phyloP scores from a whole-genome alignment of 2,888 invertebrate genomes.

The Apoda limacodes region DNA sequence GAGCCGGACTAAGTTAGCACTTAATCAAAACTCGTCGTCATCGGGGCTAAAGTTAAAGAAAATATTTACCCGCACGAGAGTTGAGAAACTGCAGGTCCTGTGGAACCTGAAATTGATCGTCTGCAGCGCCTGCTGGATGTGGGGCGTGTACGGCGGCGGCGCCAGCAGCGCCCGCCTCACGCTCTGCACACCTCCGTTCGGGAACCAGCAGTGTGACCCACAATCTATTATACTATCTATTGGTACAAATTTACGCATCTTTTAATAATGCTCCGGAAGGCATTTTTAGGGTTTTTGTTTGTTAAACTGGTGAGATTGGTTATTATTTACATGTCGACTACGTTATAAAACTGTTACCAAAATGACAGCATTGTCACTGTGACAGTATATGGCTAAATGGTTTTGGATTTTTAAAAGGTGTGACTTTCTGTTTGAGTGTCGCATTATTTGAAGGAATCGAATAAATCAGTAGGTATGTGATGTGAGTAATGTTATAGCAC shows the following conservation, averaged over 20 bases:
- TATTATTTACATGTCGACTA: no score
- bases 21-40: no score
- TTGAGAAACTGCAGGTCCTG: conserved; percentile 42
- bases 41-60: conserved; percentile 3
- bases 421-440: no score
- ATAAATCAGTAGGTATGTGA: no score
- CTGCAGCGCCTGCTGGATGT: conserved; percentile 42
- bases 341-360: no score
- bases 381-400: no score
- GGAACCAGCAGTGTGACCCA: no score
- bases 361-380: no score
- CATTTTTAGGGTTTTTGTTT: conserved; percentile 14
- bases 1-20: conserved; percentile 5
- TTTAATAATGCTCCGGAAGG: conserved; percentile 28
- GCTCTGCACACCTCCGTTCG: conserved; percentile 41
- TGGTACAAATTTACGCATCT: conserved; percentile 48
- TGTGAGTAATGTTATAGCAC: no score
- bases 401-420: no score
- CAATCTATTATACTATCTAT: conserved; percentile 39
- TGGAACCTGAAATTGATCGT: conserved; percentile 46
- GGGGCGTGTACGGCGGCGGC: conserved; percentile 34
- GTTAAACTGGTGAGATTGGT: no score
- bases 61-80: conserved; percentile 34
- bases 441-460: no score
- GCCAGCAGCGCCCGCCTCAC: conserved; percentile 38